A percentile compares a stretch with the other conserved stretches of the same genome.
Conservation (phyloP, 2,113 vertebrate genomes). For the Leptobrachium leishanense region DNA sequence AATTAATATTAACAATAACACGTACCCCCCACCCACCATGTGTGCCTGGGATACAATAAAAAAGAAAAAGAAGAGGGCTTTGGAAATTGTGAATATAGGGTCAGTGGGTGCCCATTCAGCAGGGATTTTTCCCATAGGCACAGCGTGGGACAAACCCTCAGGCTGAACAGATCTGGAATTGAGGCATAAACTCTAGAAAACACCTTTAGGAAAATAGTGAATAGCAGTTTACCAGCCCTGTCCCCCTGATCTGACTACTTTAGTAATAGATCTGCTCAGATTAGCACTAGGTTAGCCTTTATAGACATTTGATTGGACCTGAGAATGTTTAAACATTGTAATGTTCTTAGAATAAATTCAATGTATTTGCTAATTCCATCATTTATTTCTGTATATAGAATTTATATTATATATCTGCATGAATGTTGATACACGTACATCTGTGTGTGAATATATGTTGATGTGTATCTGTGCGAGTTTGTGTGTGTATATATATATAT, state of each 20-base stretch:
- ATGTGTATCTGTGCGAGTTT: too few relatives aligned
- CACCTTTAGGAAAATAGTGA: conserved; percentile 6
- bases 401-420: too few relatives aligned
- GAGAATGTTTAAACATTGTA: conserved; percentile 10
- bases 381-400: too few relatives aligned
- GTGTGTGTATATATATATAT: too few relatives aligned
- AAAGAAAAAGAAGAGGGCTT: neutral
- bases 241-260: neutral
- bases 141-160: conserved; percentile 24
- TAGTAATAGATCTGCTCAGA: neutral
- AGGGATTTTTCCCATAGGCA: conserved; percentile 45
- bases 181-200: conserved; percentile 20
- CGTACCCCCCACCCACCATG: neutral
- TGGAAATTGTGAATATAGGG: conserved; percentile 15
- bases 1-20: conserved; percentile 8
- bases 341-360: neutral
- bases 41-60: neutral
- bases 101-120: conserved; percentile 38
- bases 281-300: conserved; percentile 1
- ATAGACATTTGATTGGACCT: conserved; percentile 17
- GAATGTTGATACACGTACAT: too few relatives aligned
- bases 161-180: conserved; percentile 26
- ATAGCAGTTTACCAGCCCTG: neutral
- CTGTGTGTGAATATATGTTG: too few relatives aligned
- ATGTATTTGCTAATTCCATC: too few relatives aligned